These are phyloP conservation scores for Drosophila quasianomalipes DNA, from an alignment of 2,888 invertebrate genomes.

Conservation along the genomic window DNA sequence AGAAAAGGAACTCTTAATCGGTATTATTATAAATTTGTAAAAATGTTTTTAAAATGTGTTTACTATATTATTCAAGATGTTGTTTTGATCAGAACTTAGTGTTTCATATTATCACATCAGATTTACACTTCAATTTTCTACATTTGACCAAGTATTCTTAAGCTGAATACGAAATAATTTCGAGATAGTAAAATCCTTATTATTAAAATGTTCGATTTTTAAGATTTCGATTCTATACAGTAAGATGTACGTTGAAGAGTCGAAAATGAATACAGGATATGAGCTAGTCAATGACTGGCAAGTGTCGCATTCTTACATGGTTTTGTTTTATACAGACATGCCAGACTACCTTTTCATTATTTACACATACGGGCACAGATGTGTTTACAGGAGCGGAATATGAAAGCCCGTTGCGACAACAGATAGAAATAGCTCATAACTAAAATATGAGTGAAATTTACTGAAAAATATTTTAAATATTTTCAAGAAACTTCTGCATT, in stretches of 20 bases:
- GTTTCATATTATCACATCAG: neutral
- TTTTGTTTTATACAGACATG: constrained; percentile 10
- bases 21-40: too few species aligned
- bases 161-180: neutral
- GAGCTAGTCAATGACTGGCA: neutral
- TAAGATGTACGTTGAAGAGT: neutral
- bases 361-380: constrained; percentile 17
- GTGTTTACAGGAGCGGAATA: constrained; percentile 16
- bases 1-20: neutral
- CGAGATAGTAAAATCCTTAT: neutral
- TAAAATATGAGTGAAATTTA: neutral
- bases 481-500: neutral
- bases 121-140: too few species aligned
- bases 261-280: neutral
- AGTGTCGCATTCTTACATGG: neutral
- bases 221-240: too few species aligned
- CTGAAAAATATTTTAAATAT: accelerated
- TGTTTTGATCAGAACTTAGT: neutral
- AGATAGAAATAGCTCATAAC: neutral
- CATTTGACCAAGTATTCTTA: neutral
- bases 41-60: too few species aligned
- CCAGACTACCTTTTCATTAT: constrained; percentile 16
- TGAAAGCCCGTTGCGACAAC: neutral
- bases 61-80: too few species aligned
- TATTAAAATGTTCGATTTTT: neutral